A percentile compares a stretch with the other conserved stretches of the same genome.
Conservation (phyloP, 1,140 invertebrate species). For the Leptinotarsa defecta region DNA sequence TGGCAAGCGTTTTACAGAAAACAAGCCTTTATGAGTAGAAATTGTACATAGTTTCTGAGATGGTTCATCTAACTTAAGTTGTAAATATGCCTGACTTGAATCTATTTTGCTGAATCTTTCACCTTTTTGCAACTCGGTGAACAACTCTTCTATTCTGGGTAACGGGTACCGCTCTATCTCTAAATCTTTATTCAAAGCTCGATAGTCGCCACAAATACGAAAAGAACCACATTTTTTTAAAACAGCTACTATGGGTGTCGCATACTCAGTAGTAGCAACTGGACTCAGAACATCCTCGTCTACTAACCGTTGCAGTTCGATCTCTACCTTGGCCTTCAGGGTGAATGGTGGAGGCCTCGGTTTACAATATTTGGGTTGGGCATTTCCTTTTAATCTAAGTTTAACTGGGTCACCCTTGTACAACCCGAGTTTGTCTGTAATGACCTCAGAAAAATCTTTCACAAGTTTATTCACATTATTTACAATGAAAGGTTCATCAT, state of each 20-base stretch:
- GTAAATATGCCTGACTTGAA: background rate
- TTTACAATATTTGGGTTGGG: constrained; percentile 43
- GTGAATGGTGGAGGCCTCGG: constrained; percentile 43
- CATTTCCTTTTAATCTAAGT: constrained; percentile 21
- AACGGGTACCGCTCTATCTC: background rate
- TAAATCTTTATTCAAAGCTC: background rate
- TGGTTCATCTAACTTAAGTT: background rate
- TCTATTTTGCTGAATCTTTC: constrained; percentile 1
- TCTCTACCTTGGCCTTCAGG: constrained; percentile 40
- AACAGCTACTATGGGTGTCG: background rate
- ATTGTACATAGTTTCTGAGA: background rate
- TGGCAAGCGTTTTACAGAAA: background rate
- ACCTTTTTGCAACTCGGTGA: background rate
- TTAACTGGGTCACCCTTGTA: background rate
- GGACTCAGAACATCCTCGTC: constrained; percentile 26
- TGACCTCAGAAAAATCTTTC: background rate
- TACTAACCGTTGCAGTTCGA: constrained; percentile 38
- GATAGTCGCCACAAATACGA: background rate
- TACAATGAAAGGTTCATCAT: background rate
- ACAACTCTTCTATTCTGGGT: background rate
- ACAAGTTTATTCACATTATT: background rate
- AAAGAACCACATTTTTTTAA: background rate
- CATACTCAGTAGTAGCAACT: constrained; percentile 18
- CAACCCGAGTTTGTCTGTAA: background rate
- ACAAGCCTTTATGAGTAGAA: background rate